Base-by-base conservation (phyloP, 2,113 vertebrate species). In the Chionodraco myersi region DNA sequence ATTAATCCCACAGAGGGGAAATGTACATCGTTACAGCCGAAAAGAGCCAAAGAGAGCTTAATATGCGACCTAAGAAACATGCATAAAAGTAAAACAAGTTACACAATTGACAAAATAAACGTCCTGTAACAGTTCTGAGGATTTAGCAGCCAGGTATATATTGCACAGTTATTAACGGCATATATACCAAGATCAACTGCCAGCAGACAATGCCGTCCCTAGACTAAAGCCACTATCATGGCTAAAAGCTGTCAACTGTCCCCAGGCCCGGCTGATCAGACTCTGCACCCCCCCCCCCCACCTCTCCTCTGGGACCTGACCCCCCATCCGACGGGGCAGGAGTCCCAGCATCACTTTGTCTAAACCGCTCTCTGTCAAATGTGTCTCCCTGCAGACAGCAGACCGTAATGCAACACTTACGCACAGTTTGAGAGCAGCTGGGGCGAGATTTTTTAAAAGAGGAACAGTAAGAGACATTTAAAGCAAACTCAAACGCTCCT, bases 261-360 rank as follows among this genome's bases (percentile, higher is more conserved):
- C 41, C 36, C 58, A 60, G 44, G 53, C 66, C 44, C 45, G 9
- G 18, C 56, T 78, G 60, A 64, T 80, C 71, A 76, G 68, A 68
- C 67, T 81, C 58, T 70, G 44, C 36, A 21, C 36, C 36, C 54
- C 61, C 45, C 16, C 36, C 53, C 57, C 21, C 36, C 16, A 23
- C 36, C 58, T 66, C 72, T 72, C 63, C 77, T 82, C 51, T 48
- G 78, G 83, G 68, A 48, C 13, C 6, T 1, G 23, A 10, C 13
- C 11, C 13, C 41, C 54, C 76, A 86, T 58, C 86, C 85, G 56
- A 34, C 1, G n/a, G 16, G 23, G 1, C 3, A 18, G 4, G 3
- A 41, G 2, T n/a, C 36, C 16, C n/a, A 21, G 26, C n/a, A 51
- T 45, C 18, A 14, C 14, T 41, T n/a, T 41, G 11, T 51, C 53